Conservation (phyloP, 2,797 vertebrate species). For the Meda fulgida region DNA sequence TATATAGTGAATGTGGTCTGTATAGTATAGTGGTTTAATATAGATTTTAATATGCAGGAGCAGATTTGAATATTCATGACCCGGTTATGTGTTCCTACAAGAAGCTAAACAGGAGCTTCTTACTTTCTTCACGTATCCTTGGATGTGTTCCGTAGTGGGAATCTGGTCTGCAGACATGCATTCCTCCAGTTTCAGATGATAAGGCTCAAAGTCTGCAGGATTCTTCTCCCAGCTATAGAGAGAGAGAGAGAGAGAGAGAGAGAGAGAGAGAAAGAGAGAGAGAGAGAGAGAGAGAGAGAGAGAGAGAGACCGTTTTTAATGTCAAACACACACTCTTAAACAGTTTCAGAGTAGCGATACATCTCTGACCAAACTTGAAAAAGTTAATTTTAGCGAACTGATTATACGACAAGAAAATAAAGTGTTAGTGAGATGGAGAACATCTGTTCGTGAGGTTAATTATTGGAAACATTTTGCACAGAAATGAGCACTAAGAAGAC, state of each 20-base stretch:
- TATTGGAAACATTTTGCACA: constrained; percentile 30
- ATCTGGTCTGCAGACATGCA: constrained; percentile 85
- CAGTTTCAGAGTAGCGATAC: neutral
- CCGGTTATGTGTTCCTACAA: neutral
- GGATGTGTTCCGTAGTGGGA: constrained; percentile 87
- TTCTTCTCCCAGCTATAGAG: constrained; percentile 82
- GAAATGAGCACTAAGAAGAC: neutral
- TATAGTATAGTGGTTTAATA: no score
- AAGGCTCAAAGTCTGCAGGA: constrained; percentile 78
- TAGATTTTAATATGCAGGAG: neutral
- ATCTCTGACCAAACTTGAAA: neutral
- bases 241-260: constrained; percentile 47
- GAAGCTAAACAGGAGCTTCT: constrained; percentile 59
- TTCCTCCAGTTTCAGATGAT: constrained; percentile 88
- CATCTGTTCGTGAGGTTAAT: constrained; percentile 27
- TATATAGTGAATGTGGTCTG: no score
- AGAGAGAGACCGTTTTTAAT: neutral
- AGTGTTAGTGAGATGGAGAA: constrained; percentile 6
- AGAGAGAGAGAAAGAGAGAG: no score
- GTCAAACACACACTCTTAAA: neutral
- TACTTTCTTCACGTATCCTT: constrained; percentile 95
- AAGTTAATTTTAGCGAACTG: neutral
- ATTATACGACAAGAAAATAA: constrained; percentile 28
- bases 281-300: no score
- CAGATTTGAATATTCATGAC: constrained; percentile 6